phyloP scores from a whole-genome alignment of 2,888 invertebrate genomes.

The Clitarchus hookeri region DNA sequence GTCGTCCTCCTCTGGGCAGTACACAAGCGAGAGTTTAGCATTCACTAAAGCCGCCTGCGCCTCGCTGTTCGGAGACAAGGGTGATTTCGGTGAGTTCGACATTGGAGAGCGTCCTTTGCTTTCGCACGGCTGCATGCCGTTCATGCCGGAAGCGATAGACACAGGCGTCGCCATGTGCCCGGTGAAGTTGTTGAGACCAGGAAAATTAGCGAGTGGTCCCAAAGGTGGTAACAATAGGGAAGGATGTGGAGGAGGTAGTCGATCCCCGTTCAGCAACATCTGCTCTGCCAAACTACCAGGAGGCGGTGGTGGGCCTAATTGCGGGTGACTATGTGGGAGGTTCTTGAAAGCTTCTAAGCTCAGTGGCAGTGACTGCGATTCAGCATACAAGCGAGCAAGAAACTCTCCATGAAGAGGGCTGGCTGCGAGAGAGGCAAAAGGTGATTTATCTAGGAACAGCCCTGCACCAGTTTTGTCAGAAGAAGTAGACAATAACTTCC shows the following conservation, averaged over 20 bases:
- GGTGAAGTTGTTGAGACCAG: conserved; percentile 56
- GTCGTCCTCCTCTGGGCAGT: conserved; percentile 69
- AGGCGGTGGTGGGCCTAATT: conserved; percentile 51
- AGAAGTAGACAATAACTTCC: conserved; percentile 80
- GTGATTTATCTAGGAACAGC: conserved; percentile 57
- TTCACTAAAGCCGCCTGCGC: conserved; percentile 44
- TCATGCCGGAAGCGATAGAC: conserved; percentile 24
- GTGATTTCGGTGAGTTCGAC: conserved; percentile 60
- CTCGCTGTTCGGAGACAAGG: conserved; percentile 55
- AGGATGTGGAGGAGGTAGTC: conserved; percentile 58
- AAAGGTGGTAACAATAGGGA: conserved; percentile 56
- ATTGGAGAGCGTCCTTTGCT: conserved; percentile 57
- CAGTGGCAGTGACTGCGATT: conserved; percentile 58
- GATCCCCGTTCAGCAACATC: conserved; percentile 57
- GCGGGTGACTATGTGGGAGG: conserved; percentile 52
- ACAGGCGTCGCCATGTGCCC: conserved; percentile 23
- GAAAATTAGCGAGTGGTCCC: conserved; percentile 61
- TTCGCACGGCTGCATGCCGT: conserved; percentile 23
- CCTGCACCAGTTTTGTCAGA: conserved; percentile 57
- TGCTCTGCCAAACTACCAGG: conserved; percentile 56
- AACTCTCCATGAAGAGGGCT: conserved; percentile 75
- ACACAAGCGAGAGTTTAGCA: conserved; percentile 55
- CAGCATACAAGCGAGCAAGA: conserved; percentile 76
- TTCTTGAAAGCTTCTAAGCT: conserved; percentile 68
- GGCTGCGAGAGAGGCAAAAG: conserved; percentile 60